Evolutionary conservation across 23 tunicate genomes (phyloP).

Genomic region (Ciona savignyi): DNA sequence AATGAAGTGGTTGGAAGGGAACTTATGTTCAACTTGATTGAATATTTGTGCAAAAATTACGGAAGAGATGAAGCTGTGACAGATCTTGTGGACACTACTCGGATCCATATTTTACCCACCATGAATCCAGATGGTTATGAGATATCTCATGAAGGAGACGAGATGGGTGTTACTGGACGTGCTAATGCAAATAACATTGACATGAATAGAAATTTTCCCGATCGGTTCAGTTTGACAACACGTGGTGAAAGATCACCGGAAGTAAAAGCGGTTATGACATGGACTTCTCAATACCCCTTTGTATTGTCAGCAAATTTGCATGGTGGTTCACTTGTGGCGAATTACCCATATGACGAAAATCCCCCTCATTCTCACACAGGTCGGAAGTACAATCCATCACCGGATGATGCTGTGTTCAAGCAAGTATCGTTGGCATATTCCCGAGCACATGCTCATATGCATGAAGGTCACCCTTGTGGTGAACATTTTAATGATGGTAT

Average conservation of each 20-base stretch:
- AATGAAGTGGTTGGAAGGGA: conserved; percentile 82
- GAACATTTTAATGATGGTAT: conserved; percentile 63
- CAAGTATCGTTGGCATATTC: conserved; percentile 72
- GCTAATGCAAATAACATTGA: conserved; percentile 53
- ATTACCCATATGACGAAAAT: conserved; percentile 67
- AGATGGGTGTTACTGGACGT: neutral
- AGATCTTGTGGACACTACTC: conserved; percentile 16
- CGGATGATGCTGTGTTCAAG: conserved; percentile 65
- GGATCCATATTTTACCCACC: conserved; percentile 61
- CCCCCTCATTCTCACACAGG: conserved; percentile 6
- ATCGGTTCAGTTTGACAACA: conserved; percentile 51
- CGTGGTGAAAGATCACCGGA: conserved; percentile 13
- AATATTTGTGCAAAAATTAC: conserved; percentile 35
- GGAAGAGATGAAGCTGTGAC: conserved; percentile 27
- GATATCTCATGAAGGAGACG: conserved; percentile 48
- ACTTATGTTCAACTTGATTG: conserved; percentile 40
- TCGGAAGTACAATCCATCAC: conserved; percentile 20
- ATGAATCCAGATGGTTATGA: conserved; percentile 97
- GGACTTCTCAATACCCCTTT: conserved; percentile 60
- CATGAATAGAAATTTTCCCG: conserved; percentile 88
- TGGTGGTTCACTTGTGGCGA: conserved; percentile 84
- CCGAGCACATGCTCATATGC: conserved; percentile 41
- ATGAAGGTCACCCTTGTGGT: conserved; percentile 49
- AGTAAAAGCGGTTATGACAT: conserved; percentile 65
- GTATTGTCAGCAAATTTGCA: conserved; percentile 77